A percentile compares a stretch with the other conserved stretches of the same genome.
Conservation (phyloP, 2,888 invertebrate genomes). For the Mimas tiliae region DNA sequence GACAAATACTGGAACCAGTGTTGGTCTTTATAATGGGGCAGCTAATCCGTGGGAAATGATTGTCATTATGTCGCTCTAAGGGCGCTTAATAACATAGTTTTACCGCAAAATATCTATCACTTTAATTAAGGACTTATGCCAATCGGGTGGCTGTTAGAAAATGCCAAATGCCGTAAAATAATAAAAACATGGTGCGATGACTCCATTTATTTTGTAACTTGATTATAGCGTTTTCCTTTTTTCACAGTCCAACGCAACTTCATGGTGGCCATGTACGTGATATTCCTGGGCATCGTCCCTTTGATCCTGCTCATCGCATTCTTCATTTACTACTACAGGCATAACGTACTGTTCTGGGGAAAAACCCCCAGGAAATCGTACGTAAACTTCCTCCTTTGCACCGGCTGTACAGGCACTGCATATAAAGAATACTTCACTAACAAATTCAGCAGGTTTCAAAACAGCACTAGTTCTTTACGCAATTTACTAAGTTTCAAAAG, state of each 20-base stretch:
- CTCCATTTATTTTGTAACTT: no score
- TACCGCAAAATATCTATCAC: no score
- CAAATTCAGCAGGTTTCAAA: constrained; percentile 43
- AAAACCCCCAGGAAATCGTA: constrained; percentile 82
- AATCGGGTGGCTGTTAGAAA: no score
- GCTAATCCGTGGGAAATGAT: no score
- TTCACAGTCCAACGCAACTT: constrained; percentile 89
- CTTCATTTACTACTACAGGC: constrained; percentile 90
- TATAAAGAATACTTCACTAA: constrained; percentile 31
- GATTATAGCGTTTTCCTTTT: no score
- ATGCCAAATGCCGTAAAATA: no score
- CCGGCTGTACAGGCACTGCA: constrained; percentile 34
- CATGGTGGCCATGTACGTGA: constrained; percentile 92
- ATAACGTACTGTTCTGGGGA: constrained; percentile 85
- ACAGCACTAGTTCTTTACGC: constrained; percentile 37
- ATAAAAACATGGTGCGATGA: no score
- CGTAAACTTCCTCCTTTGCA: constrained; percentile 60
- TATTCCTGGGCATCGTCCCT: constrained; percentile 94
- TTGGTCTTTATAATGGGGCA: no score
- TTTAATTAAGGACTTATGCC: no score
- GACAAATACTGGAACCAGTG: no score
- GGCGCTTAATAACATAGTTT: no score
- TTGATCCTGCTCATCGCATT: constrained; percentile 87
- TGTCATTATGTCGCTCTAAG: no score
- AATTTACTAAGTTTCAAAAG: constrained; percentile 41